Evolutionary conservation across 2,888 invertebrate genomes (phyloP).

Genomic region (Scotopteryx bipunctaria): DNA sequence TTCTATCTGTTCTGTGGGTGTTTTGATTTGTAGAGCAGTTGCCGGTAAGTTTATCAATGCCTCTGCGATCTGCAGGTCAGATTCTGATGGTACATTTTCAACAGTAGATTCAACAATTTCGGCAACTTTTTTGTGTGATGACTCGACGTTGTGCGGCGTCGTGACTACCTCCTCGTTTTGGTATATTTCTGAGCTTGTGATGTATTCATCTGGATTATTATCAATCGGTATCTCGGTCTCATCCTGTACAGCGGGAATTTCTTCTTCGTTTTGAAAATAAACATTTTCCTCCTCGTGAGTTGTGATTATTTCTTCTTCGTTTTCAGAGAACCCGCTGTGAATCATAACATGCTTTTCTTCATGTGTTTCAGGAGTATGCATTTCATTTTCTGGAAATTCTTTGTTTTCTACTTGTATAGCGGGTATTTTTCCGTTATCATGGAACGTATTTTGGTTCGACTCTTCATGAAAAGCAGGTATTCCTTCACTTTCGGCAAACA

Average conservation of each 20-base stretch:
- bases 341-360: conserved; percentile 20
- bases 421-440: not conserved
- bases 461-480: not conserved
- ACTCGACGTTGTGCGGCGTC: conserved; percentile 8
- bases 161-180: conserved; percentile 32
- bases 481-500: conserved; percentile 1
- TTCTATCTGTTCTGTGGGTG: conserved; percentile 44
- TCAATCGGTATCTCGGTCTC: conserved; percentile 40
- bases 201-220: conserved; percentile 43
- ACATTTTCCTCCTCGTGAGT: conserved; percentile 23
- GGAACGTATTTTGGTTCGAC: not conserved
- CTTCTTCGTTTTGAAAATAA: conserved; percentile 41
- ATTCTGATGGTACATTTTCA: conserved; percentile 69
- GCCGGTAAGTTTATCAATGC: conserved; percentile 75
- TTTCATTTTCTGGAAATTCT: conserved; percentile 16
- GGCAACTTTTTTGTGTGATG: conserved; percentile 9
- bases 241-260: conserved; percentile 42
- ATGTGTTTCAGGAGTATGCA: conserved; percentile 15
- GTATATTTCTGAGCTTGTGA: conserved; percentile 31
- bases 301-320: conserved; percentile 29
- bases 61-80: conserved; percentile 78
- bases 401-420: conserved; percentile 2
- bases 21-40: conserved; percentile 64
- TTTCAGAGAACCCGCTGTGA: conserved; percentile 26
- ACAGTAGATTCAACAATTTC: conserved; percentile 24